Conservation (phyloP, 1,140 invertebrate species). For the Apis mellifera region DNA sequence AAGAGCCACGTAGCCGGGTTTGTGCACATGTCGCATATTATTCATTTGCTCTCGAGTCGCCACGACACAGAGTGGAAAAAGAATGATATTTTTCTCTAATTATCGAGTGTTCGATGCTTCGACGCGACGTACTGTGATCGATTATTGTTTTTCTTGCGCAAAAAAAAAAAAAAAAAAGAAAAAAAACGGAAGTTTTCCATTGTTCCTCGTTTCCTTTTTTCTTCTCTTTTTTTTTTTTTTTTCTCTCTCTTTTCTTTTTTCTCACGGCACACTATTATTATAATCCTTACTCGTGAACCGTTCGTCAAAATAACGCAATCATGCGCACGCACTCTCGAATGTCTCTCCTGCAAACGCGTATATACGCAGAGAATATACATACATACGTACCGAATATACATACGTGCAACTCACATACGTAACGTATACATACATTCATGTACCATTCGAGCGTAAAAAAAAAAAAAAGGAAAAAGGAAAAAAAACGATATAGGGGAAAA, state of each 20-base stretch:
- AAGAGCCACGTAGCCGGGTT: conserved; percentile 41
- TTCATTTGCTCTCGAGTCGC: conserved; percentile 10
- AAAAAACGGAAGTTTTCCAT: background rate
- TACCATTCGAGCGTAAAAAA: conserved; percentile 5
- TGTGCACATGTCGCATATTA: conserved; percentile 30
- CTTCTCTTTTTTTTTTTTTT: background rate
- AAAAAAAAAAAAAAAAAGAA: no score
- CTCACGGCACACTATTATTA: conserved; percentile 17
- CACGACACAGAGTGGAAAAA: background rate
- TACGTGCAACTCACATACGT: background rate
- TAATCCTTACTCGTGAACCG: conserved; percentile 17
- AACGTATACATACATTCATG: background rate
- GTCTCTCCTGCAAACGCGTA: background rate
- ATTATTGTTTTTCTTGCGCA: conserved; percentile 27
- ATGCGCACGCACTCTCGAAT: background rate
- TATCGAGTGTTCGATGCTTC: conserved; percentile 26
- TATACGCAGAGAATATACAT: background rate
- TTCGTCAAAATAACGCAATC: conserved; percentile 40
- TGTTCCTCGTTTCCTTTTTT: conserved; percentile 8
- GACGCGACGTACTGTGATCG: conserved; percentile 46
- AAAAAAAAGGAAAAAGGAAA: background rate
- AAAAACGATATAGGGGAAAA: conserved; percentile 17
- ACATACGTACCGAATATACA: background rate
- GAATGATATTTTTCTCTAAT: background rate
- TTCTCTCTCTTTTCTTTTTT: background rate